phyloP scores from a whole-genome alignment of 2,797 vertebrate genomes.

The Bufotes viridis region DNA sequence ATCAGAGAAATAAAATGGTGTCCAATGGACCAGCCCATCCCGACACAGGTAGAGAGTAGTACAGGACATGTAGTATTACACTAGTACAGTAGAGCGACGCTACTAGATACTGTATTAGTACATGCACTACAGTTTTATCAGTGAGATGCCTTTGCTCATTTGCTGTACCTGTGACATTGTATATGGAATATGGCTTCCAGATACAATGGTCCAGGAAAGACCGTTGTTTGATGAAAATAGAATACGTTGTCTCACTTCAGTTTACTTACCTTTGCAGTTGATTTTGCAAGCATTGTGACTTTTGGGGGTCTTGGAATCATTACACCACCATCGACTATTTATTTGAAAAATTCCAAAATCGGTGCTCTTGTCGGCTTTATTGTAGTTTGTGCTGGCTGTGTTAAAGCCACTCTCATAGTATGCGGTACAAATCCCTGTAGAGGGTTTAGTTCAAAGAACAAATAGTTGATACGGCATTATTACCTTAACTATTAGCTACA shows the following conservation, averaged over 20 bases:
- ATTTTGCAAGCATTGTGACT: constrained; percentile 50
- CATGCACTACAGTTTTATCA: no score
- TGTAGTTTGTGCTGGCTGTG: constrained; percentile 29
- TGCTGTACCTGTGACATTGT: no score
- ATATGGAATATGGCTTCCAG: no score
- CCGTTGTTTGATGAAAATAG: background rate
- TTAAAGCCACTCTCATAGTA: constrained; percentile 57
- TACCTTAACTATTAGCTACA: background rate
- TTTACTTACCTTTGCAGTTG: constrained; percentile 63
- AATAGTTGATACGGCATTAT: background rate
- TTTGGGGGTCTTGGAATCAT: background rate
- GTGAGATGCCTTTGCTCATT: no score
- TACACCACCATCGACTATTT: constrained; percentile 62
- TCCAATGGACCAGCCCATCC: no score
- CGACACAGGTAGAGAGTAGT: no score
- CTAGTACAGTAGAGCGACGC: no score
- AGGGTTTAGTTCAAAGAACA: background rate
- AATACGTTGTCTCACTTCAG: background rate
- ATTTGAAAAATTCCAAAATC: constrained; percentile 63
- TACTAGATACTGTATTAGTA: no score
- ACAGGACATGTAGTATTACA: no score
- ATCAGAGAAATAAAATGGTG: no score
- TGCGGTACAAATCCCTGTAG: constrained; percentile 63
- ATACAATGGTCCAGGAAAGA: no score
- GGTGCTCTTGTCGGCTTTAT: constrained; percentile 23